Base-by-base conservation (phyloP, 2,113 vertebrate genomes). In the Sprattus sprattus region DNA sequence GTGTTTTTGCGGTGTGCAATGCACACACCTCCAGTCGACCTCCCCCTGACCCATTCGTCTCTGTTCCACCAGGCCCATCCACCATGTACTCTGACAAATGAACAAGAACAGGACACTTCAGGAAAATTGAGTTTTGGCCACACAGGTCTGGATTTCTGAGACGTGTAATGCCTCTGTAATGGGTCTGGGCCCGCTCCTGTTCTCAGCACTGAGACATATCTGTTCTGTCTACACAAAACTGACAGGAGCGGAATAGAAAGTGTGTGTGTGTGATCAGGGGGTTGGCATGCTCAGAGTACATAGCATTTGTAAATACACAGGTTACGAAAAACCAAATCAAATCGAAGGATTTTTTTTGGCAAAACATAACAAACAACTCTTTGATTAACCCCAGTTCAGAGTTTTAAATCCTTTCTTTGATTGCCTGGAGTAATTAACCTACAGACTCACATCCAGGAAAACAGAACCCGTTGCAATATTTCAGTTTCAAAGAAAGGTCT, bases 81-180 rank as follows among this genome's bases (percentile, higher is more conserved):
- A 67, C 85, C 81, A 60, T 84, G 93, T 92, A 91, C 93, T 92
- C 91, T 95, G 93, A 95, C 93, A 94, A 94, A 95, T 94, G 92
- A 84, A 92, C 90, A 91, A 91, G 90, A 93, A 88, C 89, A 86
- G 92, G 91, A 92, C 81, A 88, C 92, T 92, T 88, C 89, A 90
- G 91, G 89, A 91, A 89, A 89, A 90, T 90, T 86, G 88, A 57
- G 85, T 88, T 90, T 90, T 91, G 91, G 6, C 82, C 84, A 88
- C 90, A 88, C 87, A 89, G 90, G 90, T 91, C 93, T 92, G 88
- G 90, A 93, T 92, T 57, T 85, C 88, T 84, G 89, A 86, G 85
- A 90, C 85, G 64, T 71, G 64, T 71, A 71, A 32, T 71, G 64
- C 64, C 64, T 32, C 64, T 11, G 25, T 13, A 71, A 71, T 32